Conservation (phyloP, 1,140 invertebrate species). For the Habropoda laboriosa region DNA sequence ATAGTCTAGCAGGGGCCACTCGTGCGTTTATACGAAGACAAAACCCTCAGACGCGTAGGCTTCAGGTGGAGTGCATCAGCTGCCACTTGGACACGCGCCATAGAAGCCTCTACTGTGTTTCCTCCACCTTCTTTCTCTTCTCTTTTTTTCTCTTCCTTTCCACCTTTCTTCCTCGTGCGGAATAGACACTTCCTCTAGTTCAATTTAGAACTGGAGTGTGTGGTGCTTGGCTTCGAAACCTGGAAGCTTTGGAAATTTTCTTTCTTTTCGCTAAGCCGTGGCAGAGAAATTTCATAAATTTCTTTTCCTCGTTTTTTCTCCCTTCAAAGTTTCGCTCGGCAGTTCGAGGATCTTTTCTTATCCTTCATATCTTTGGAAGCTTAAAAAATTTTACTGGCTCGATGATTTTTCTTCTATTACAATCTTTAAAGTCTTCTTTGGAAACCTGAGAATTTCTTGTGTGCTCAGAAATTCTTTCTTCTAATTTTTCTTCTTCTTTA, state of each 20-base stretch:
- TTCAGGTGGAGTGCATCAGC: constrained; percentile 69
- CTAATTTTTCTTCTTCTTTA: not conserved
- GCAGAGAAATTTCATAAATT: too few species aligned
- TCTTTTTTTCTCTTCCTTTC: constrained; percentile 5
- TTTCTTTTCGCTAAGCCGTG: too few species aligned
- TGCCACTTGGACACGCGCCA: constrained; percentile 78
- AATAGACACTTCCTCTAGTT: constrained; percentile 6
- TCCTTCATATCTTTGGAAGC: too few species aligned
- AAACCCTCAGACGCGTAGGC: constrained; percentile 68
- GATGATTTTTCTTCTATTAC: too few species aligned
- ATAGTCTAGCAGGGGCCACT: constrained; percentile 44
- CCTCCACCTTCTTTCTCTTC: not conserved
- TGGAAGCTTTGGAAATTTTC: not conserved
- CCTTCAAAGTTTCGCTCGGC: too few species aligned
- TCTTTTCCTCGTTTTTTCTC: not conserved
- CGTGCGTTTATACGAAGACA: constrained; percentile 68
- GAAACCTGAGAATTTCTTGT: too few species aligned
- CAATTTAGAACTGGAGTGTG: not conserved
- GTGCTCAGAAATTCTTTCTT: too few species aligned
- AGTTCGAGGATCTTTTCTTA: too few species aligned
- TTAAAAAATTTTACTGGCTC: not conserved
- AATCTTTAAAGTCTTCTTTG: too few species aligned
- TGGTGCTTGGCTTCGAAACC: not conserved
- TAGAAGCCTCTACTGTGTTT: constrained; percentile 58
- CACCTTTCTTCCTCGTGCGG: not conserved